These are phyloP conservation scores for Diadromus collaris DNA, from an alignment of 2,888 invertebrate species.

Conservation along the genomic window DNA sequence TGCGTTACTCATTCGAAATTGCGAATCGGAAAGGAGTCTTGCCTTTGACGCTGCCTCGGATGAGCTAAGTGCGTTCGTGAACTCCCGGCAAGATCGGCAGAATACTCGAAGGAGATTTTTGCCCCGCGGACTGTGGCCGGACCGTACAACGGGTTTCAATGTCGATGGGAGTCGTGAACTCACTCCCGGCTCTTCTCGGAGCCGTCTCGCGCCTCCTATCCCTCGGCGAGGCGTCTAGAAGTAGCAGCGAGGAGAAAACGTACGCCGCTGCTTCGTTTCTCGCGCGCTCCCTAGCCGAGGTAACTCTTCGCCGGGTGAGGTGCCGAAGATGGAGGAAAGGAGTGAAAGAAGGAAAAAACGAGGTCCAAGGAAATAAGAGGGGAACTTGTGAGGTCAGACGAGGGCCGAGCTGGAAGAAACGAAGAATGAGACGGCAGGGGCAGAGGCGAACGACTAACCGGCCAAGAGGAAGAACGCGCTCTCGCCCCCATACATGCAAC, in stretches of 20 bases:
- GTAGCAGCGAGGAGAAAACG: slow-evolving; percentile 30
- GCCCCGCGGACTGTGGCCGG: slow-evolving; percentile 37
- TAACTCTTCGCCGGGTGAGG: slow-evolving; percentile 35
- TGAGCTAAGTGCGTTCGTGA: slow-evolving; percentile 24
- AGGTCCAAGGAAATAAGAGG: slow-evolving; percentile 59
- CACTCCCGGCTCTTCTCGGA: slow-evolving; percentile 26
- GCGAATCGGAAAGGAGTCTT: slow-evolving; percentile 4
- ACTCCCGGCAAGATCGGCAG: slow-evolving; percentile 19
- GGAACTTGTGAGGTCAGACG: slow-evolving; percentile 59
- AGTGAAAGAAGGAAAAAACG: slow-evolving; percentile 50
- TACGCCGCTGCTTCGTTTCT: slow-evolving; percentile 43
- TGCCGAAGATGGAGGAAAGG: slow-evolving; percentile 49
- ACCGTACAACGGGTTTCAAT: slow-evolving; percentile 52
- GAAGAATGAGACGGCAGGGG: slow-evolving; percentile 18
- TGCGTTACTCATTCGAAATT: slow-evolving; percentile 38
- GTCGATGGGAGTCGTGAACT: slow-evolving; percentile 57
- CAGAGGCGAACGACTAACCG: slow-evolving; percentile 40
- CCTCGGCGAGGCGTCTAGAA: slow-evolving; percentile 31
- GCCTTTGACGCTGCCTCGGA: slow-evolving; percentile 6
- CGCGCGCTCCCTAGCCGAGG: slow-evolving; percentile 29
- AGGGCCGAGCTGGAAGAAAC: slow-evolving; percentile 45
- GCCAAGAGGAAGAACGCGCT: slow-evolving; percentile 15
- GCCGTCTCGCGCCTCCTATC: slow-evolving; percentile 27
- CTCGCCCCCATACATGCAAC: slow-evolving; percentile 15
- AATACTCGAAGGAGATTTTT: slow-evolving; percentile 41